Percentiles rank a stretch among this genome's conserved stretches.
phyloP scores from a whole-genome alignment of 2,797 vertebrate species.

The Protosalanx chinensis region DNA sequence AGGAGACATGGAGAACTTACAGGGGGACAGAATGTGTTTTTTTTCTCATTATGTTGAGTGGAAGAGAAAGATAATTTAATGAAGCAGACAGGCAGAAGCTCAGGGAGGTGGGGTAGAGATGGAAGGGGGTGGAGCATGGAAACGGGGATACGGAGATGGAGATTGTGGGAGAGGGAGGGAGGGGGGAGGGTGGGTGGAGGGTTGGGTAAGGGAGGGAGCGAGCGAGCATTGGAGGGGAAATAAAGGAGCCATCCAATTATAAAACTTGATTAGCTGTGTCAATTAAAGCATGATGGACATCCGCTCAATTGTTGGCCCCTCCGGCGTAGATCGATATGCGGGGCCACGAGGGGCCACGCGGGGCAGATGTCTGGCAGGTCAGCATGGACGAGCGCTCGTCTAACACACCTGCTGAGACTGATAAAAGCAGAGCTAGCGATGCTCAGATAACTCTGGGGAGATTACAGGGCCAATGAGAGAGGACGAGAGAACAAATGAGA shows the following conservation, averaged over 20 bases:
- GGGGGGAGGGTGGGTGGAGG: not conserved
- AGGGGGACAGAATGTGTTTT: slow-evolving; percentile 5
- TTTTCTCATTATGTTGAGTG: slow-evolving; percentile 55
- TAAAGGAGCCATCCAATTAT: slow-evolving; percentile 79
- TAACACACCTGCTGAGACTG: slow-evolving; percentile 69
- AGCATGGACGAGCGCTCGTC: slow-evolving; percentile 49
- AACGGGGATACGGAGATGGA: slow-evolving; percentile 37
- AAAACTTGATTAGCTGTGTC: slow-evolving; percentile 83
- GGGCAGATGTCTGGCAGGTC: slow-evolving; percentile 35
- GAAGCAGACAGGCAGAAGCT: slow-evolving; percentile 31
- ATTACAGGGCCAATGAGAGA: slow-evolving; percentile 52
- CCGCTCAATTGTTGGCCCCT: slow-evolving; percentile 73
- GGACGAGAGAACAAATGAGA: slow-evolving; percentile 9
- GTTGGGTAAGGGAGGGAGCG: not conserved
- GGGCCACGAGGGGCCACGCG: slow-evolving; percentile 35
- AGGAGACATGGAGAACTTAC: not conserved
- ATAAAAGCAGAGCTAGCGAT: slow-evolving; percentile 68
- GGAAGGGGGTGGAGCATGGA: slow-evolving; percentile 14
- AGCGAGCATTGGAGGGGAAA: slow-evolving; percentile 38
- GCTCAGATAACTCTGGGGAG: slow-evolving; percentile 66
- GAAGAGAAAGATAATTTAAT: not conserved
- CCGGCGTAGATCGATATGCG: slow-evolving; percentile 71
- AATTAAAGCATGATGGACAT: slow-evolving; percentile 82
- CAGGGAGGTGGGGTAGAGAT: slow-evolving; percentile 23
- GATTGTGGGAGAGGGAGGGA: slow-evolving; percentile 15